These are phyloP conservation scores for Andrena dorsata DNA, from an alignment of 2,888 invertebrate genomes.

Conservation along the genomic window DNA sequence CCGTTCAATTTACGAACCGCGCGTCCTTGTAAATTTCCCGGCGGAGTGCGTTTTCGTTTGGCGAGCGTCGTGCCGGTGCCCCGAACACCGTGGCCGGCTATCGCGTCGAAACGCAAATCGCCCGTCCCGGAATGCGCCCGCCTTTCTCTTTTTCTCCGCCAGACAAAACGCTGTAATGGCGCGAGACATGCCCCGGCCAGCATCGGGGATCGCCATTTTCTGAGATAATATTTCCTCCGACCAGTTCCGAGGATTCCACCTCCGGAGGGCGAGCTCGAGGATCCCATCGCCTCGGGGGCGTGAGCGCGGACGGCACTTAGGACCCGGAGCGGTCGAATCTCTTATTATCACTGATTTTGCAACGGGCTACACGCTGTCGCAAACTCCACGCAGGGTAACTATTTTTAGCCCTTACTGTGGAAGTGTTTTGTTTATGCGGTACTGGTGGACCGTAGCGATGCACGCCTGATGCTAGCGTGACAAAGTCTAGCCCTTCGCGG, in stretches of 20 bases:
- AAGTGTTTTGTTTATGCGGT: too few relatives aligned
- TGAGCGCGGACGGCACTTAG: not conserved
- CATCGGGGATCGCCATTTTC: conserved; percentile 57
- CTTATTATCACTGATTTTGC: too few relatives aligned
- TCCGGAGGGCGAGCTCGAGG: not conserved
- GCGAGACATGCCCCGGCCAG: conserved; percentile 16
- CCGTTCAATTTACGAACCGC: conserved; percentile 54
- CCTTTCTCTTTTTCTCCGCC: conserved; percentile 52
- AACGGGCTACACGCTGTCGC: too few relatives aligned
- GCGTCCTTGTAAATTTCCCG: conserved; percentile 60
- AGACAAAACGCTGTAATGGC: conserved; percentile 55
- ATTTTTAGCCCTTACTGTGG: too few relatives aligned
- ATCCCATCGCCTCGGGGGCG: not conserved
- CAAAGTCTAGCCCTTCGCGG: too few relatives aligned
- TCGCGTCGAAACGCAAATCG: conserved; percentile 40
- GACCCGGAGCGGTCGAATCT: too few relatives aligned
- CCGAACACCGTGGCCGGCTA: conserved; percentile 12
- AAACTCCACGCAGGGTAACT: too few relatives aligned
- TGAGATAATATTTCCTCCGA: conserved; percentile 52
- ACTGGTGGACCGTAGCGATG: too few relatives aligned
- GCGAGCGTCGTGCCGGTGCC: conserved; percentile 38
- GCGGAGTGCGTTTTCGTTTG: conserved; percentile 38
- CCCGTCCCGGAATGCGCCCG: conserved; percentile 40
- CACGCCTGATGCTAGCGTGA: too few relatives aligned
- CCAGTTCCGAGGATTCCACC: conserved; percentile 25